A percentile compares a stretch with the other conserved stretches of the same genome.
These are phyloP conservation scores for Cotesia congregata DNA, from an alignment of 2,888 invertebrate species.

Conservation along the genomic window DNA sequence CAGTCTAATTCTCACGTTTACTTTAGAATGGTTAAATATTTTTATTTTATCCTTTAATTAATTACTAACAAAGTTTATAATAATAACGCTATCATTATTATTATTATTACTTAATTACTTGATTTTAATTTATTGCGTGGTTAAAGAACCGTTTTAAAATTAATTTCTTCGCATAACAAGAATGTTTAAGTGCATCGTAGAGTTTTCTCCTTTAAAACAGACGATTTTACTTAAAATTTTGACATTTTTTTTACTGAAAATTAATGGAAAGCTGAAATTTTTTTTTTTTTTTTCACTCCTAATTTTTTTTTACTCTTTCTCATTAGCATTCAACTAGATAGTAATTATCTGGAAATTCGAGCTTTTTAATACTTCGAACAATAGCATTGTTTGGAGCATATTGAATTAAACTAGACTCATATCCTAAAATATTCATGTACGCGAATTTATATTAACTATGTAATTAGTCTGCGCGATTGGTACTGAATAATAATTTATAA, in stretches of 20 bases:
- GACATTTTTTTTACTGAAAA: too few species aligned
- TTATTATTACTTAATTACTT: neutral
- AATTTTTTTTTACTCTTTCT: too few species aligned
- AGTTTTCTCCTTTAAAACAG: too few species aligned
- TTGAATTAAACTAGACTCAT: neutral
- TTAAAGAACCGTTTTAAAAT: too few species aligned
- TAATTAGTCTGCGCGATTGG: neutral
- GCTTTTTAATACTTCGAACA: neutral
- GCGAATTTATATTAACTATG: neutral
- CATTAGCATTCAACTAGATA: too few species aligned
- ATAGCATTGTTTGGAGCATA: neutral
- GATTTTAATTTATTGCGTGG: neutral
- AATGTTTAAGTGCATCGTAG: too few species aligned
- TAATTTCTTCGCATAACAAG: too few species aligned
- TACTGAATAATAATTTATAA: neutral
- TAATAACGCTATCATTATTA: neutral
- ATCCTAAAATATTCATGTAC: neutral
- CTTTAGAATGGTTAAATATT: neutral
- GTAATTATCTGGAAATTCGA: too few species aligned
- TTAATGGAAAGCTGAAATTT: too few species aligned
- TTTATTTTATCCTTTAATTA: neutral
- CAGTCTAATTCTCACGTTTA: constrained; percentile 23
- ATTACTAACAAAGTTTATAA: neutral
- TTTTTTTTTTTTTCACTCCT: too few species aligned
- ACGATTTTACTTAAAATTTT: too few species aligned